Evolutionary conservation across 2,797 vertebrate genomes (phyloP), one percentile per base, ranked within the genome.

Genomic region (Presbytis comata): DNA sequence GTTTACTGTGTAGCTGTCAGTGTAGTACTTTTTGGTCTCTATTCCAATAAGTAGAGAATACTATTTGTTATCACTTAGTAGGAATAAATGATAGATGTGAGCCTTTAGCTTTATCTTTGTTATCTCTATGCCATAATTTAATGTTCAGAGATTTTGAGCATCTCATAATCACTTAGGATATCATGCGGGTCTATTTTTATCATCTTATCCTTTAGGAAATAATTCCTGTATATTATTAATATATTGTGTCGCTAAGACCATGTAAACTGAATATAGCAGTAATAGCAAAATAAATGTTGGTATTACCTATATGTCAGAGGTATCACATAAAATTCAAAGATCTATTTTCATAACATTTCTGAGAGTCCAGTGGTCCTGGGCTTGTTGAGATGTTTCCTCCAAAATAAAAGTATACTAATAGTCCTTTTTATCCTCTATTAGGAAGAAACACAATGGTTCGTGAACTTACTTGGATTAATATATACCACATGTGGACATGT

Each of bases 391-490:
- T 83, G 75, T 50, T 19, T 89, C 53, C 9, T 92, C n/a, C 67
- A 75, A 88, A 96, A 13, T 36, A n/a, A 91, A 81, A 83, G 3
- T 48, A 55, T 83, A 41, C 16, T 22, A 46, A 26, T 14, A 48
- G 13, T 39, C 17, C 10, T 89, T 44, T 87, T 83, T 87, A 89
- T 72, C 22, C 19, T 95, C 14, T n/a, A 46, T 30, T 74, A 85
- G 53, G 46, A 93, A 78, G 75, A 92, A 17, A 95, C 72, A 59
- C 22, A 90, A 41, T 41, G 28, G 76, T 72, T 93, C 59, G 30
- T 59, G n/a, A 36, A 26, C 28, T 91, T 82, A 81, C 41, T 91
- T 93, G 64, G 74, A 89, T 96, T 89, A 95, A 96, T 88, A 89
- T 55, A 57, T 89, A 96, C 91, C 53, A 85, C 46, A 81, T 82